Evolutionary conservation across 2,113 vertebrate species (phyloP), one percentile per base, ranked within the genome.

Genomic region (Tichodroma muraria): DNA sequence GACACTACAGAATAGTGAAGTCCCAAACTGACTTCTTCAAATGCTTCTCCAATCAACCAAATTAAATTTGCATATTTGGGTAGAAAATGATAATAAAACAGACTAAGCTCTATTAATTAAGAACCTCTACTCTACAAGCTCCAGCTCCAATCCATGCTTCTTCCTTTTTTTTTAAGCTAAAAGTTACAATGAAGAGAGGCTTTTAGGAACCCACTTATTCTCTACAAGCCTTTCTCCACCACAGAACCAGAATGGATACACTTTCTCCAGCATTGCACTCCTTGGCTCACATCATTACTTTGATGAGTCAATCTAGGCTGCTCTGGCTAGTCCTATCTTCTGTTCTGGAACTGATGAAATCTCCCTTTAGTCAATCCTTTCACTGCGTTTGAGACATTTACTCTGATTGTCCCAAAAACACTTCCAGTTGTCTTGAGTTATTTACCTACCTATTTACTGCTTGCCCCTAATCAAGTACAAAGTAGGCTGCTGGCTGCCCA

Each of bases 271-370:
- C 33, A 14, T 2, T 54, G 17, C 35, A 11, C 21, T 80, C 19
- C 31, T 57, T 6, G 1, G 11, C 38, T 75, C 22, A 24, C 25
- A 61, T 13, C 5, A 1, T n/a, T 56, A 24, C 0, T 4, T 52
- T 50, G 33, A 54, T 56, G 27, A 30, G 14, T 38, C n/a, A 33
- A 59, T 7, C 9, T 47, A 16, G 10, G 18, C 45, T 71, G n/a
- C 31, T 49, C 19, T 83, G 28, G 5, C 44, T 61, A 47, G 40
- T 52, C 23, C 30, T 2, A 0, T 52, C 27, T 5, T 37, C 15
- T 49, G 0, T 61, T 61, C n/a, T 75, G 56, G 15, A 66, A 22
- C 2, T 75, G 28, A 49, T 53, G 37, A 44, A 33, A 44, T 57
- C 14, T 70, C 31, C 23, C 6, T 71, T 63, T 63, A 80, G 28